phyloP scores from a whole-genome alignment of 2,113 vertebrate genomes.

The Phylloscopus whistleri region DNA sequence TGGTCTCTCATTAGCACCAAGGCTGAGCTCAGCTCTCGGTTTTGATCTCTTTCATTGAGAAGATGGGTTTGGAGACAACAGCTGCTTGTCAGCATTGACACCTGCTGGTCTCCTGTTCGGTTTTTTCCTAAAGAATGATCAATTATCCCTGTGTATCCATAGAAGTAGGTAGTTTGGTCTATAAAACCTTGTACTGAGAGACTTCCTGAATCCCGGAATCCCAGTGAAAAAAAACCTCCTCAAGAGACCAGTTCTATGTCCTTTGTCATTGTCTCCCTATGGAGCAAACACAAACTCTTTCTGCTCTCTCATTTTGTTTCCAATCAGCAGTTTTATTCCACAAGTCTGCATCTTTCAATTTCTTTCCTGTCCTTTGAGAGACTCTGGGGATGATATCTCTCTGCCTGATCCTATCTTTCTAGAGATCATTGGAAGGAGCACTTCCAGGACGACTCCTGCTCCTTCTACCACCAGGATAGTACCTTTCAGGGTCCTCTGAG shows the following conservation, averaged over 20 bases:
- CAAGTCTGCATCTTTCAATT: not conserved
- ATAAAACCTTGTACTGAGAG: not conserved
- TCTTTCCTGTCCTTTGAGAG: not conserved
- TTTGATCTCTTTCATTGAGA: not conserved
- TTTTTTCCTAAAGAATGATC: not conserved
- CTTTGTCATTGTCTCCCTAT: not conserved
- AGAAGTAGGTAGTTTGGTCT: not conserved
- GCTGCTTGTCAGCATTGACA: not conserved
- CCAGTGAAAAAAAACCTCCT: not conserved
- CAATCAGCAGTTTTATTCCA: not conserved
- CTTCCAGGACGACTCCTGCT: not conserved
- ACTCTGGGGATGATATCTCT: not conserved
- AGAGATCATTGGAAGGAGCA: not conserved
- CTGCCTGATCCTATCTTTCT: not conserved
- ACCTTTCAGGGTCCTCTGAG: not conserved
- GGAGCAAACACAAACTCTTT: not conserved
- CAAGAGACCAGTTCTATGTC: not conserved
- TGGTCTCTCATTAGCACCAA: not conserved
- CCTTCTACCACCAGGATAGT: not conserved
- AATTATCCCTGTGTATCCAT: not conserved
- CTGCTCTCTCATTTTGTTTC: not conserved
- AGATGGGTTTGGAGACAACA: not conserved
- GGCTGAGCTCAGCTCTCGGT: not conserved
- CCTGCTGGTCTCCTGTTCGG: not conserved
- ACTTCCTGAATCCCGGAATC: not conserved